A percentile compares a stretch with the other conserved stretches of the same genome.
Evolutionary conservation across 2,113 vertebrate species (phyloP).

Genomic region (Semicossyphus pulcher): DNA sequence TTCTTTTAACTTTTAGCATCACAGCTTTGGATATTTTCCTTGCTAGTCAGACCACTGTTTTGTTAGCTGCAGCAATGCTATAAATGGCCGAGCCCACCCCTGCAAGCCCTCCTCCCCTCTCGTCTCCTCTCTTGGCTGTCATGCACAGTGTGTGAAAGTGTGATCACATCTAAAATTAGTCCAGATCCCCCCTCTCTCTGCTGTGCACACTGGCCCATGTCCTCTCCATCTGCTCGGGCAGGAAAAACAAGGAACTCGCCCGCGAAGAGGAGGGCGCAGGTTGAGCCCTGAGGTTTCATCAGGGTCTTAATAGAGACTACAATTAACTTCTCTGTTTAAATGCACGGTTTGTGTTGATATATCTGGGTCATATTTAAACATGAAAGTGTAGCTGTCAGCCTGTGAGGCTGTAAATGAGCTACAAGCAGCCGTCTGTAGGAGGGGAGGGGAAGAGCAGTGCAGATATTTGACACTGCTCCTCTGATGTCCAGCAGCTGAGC

Average conservation of each 20-base stretch:
- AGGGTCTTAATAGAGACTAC: not conserved
- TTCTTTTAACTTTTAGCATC: not conserved
- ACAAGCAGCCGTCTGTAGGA: not conserved
- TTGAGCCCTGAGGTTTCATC: not conserved
- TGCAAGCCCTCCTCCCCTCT: slow-evolving; percentile 18
- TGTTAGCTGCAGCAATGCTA: slow-evolving; percentile 47
- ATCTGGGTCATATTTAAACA: slow-evolving; percentile 19
- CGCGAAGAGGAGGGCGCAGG: slow-evolving; percentile 14
- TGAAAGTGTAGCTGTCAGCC: slow-evolving; percentile 20
- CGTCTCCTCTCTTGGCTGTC: slow-evolving; percentile 70
- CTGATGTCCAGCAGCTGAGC: slow-evolving; percentile 74
- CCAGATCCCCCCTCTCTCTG: slow-evolving; percentile 33
- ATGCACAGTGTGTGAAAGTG: slow-evolving; percentile 71
- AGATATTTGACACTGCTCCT: slow-evolving; percentile 72
- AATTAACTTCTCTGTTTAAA: not conserved
- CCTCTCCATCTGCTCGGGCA: slow-evolving; percentile 79
- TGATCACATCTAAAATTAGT: slow-evolving; percentile 78
- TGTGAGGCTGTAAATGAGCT: slow-evolving; percentile 52
- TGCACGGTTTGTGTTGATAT: not conserved
- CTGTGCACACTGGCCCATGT: slow-evolving; percentile 73
- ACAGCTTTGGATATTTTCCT: slow-evolving; percentile 8
- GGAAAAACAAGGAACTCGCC: slow-evolving; percentile 59
- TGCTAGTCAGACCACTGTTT: slow-evolving; percentile 24
- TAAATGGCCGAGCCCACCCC: slow-evolving; percentile 62
- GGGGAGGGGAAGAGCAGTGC: slow-evolving; percentile 20